phyloP scores from a whole-genome alignment of 2,797 vertebrate genomes.

The Cyclura pinguis region DNA sequence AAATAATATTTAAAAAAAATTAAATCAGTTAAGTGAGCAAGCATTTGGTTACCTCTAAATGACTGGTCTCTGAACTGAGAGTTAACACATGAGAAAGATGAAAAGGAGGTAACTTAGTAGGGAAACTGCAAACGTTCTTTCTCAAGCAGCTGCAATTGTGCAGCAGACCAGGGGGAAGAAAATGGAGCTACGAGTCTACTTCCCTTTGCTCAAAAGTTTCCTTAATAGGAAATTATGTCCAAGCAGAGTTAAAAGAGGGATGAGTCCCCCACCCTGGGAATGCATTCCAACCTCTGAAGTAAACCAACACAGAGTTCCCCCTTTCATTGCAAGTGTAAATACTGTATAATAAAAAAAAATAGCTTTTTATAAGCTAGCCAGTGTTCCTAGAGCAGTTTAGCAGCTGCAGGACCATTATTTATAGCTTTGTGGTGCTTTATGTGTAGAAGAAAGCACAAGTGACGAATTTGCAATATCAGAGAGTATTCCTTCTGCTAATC shows the following conservation, averaged over 20 bases:
- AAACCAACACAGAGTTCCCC: slow-evolving; percentile 61
- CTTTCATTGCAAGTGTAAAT: slow-evolving; percentile 74
- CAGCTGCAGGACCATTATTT: slow-evolving; percentile 57
- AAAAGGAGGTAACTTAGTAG: not conserved
- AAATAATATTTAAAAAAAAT: not conserved
- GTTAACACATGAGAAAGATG: not conserved
- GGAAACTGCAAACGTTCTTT: accelerated
- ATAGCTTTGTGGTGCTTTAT: accelerated
- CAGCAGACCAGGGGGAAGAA: slow-evolving; percentile 47
- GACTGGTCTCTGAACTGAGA: not conserved
- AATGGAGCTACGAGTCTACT: slow-evolving; percentile 43
- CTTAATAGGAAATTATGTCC: slow-evolving; percentile 78
- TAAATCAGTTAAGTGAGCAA: accelerated
- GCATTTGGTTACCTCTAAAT: not conserved
- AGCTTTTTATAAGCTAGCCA: slow-evolving; percentile 62
- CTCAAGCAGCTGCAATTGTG: not conserved
- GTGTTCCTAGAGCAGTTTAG: slow-evolving; percentile 23
- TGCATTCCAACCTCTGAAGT: slow-evolving; percentile 70
- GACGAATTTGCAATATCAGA: not conserved
- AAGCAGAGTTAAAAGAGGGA: slow-evolving; percentile 10
- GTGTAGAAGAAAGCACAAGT: not conserved
- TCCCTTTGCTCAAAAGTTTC: slow-evolving; percentile 69
- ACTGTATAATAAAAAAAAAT: slow-evolving; percentile 67
- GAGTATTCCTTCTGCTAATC: slow-evolving; percentile 24
- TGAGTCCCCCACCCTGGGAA: slow-evolving; percentile 17